Base-by-base conservation (phyloP, 92 coral and sea anemone species). In the Phymanthus crucifer region DNA sequence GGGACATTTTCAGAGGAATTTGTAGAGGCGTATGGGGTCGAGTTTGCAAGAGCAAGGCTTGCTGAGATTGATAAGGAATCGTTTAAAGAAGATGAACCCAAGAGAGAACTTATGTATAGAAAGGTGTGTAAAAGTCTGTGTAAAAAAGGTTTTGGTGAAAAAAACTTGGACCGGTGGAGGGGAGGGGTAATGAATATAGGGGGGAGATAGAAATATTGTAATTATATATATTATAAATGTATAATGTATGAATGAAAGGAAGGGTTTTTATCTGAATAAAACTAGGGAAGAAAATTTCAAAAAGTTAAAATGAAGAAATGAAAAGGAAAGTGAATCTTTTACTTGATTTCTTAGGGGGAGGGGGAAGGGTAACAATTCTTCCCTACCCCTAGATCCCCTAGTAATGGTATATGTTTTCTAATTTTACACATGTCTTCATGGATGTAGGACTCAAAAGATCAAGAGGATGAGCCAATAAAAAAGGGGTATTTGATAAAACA, bases 21-120 rank as follows among this genome's bases (percentile, higher is more conserved):
- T 79, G 87, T 78, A 18, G 77, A 89, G 78, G 98, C 97, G 7
- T 94, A 94, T 84, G 98, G 98, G 47, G 89, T 90, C 36, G 94
- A 93, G 77, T 90, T 84, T 75, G 78, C 94, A 45, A 94, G 90
- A 85, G 74, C 76, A 78, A 88, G 89, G 57, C 80, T 94, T 71
- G 85, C 90, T 47, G 90, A 94, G 67, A 88, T 92, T 4, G 97
- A 89, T 35, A 78, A 93, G 40, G 94, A 91, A 27, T 73, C 92
- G 2, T 92, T 72, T 40, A 87, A 85, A 14, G 94, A 83, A 78
- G 92, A 80, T 61, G 81, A 90, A 40, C 75, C 83, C 29, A 78
- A 78, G 78, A 78, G 74, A 64, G 79, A 87, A 68, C 81, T 87
- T 2, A 72, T 36, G 58, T 87, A 87, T 66, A 73, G 91, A 32